Base-by-base conservation (phyloP, 1,140 invertebrate species). In the Pogonomyrmex barbatus region DNA sequence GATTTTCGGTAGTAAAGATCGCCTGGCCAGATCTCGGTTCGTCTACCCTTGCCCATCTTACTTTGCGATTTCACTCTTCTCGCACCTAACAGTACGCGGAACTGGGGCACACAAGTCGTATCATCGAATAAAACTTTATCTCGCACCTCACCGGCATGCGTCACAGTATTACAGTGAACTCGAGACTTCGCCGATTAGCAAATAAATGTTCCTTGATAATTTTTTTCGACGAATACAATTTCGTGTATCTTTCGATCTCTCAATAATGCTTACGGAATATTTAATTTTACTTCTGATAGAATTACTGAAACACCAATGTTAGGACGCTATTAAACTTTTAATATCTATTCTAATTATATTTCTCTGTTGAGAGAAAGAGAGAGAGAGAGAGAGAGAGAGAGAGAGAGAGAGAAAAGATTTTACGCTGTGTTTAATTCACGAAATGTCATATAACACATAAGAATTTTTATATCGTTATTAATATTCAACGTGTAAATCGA, bases 1-100 rank as follows among this genome's bases (percentile, higher is more conserved):
- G 94, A 94, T 95, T 95, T 94, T 93, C 87, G 92, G 93, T 92
- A 94, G 93, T 95, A 94, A 95, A 95, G 94, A 95, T 95, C 91
- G 91, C 90, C 85, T 85, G 87, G 83, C 85, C 90, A 92, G 94
- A 94, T 94, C 68, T 83, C 91, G 90, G 91, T 78, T 87, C 84
- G 85, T 89, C 88, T 87, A 79, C 86, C 89, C 87, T 91, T 86
- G 87, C 82, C 62, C 84, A 56, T 90, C 70, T 89, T 82, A 88
- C 54, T 56, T 50, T 62, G 36, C 52, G 85, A 83, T 76, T 81
- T 86, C 85, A 33, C 73, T 85, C 88, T 56, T 71, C 60, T 62
- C 73, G 36, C 67, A 52, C 50, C 33, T 77, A 71, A 50, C 58
- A 52, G 30, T 47, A 82, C 30, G 17, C 39, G 36, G 17, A 81